Evolutionary conservation across 2,113 vertebrate species (phyloP), one percentile per base, ranked within the genome.

Genomic region (Columba janthina): DNA sequence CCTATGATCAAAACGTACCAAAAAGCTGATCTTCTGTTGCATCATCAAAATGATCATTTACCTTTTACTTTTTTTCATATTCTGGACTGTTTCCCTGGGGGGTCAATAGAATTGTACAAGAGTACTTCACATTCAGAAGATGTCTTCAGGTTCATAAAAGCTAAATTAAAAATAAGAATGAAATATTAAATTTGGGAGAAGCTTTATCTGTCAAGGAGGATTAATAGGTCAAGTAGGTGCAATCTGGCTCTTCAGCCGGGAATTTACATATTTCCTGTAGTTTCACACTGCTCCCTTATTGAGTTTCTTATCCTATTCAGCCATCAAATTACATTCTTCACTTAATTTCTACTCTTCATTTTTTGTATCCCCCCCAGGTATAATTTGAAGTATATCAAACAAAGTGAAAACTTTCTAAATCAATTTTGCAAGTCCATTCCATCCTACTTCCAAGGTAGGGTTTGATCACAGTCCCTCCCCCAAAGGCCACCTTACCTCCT

Each of bases 1-100:
- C 9, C 6, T 42, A 36, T 36, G 1, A 40, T 19, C 18, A 78
- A 56, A 70, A 70, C 0, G 0, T 25, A 32, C 13, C 11, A 26
- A 79, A 75, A 50, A 32, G 2, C 2, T 40, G 11, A 22, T 50
- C 2, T 74, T 94, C n/a, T 77, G 15, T 56, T 72, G 28, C 11
- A 71, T 4, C 4, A 70, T 25, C 29, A 67, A 77, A 62, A 69
- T 13, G 60, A 51, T 69, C 0, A 57, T 64, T 48, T 62, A 18
- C 8, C 2, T 78, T 69, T 78, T 32, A 44, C 2, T 72, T 4
- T 78, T 85, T 85, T 85, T 61, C 12, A 3, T 65, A 72, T 36
- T 82, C 66, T 71, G 1, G 18, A 44, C 6, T 5, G 1, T 50
- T 91, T 82, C 48, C 12, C 5, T 79, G 72, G 31, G 5, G 15